Evolutionary conservation across 2,888 invertebrate genomes (phyloP), one percentile per base, ranked within the genome.

Genomic region (Dendrolimus houi): DNA sequence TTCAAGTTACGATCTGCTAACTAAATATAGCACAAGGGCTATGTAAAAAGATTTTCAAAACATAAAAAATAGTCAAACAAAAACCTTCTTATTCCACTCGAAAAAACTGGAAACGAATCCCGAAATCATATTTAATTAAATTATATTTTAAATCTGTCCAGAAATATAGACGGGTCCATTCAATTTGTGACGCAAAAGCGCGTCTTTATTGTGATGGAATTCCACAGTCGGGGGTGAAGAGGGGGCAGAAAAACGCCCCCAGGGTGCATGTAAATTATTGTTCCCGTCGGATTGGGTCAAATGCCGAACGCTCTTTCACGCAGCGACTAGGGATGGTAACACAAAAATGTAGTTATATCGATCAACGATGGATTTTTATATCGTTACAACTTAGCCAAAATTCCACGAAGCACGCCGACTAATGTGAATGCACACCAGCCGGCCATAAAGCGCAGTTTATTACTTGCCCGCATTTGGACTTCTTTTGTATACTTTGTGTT

Each of bases 181-280:
- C 55, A 60, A 58, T 59, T 58, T 55, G 52, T 57, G 54, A 53
- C 52, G 17, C 52, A 59, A 58, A 63, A 61, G 57, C 55, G 47
- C 56, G 55, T 13, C 61, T 57, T 60, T 60, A 59, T 63, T 66
- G 58, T 57, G 54, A 62, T 57, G 57, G 62, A 59, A 62, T 60
- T 59, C 55, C 54, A 41, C 55, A 56, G 55, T 56, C 42, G 13
- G 9, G 54, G 29, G 47, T 14, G 17, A 9, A 53, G 41, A 13
- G 52, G 56, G 14, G 42, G n/a, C 40, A 53, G 56, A 41, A 57
- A n/a, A 55, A 55, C 58, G 55, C 42, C 57, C 47, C 52, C 59
- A 58, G 67, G 68, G 66, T 68, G 70, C 64, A 74, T 69, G 74
- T 79, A 75, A 79, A 78, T 77, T 72, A 79, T 78, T 73, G 71